Percentiles rank a stretch among this genome's conserved stretches.
phyloP scores from a whole-genome alignment of 2,797 vertebrate genomes.

The Lagorchestes hirsutus region DNA sequence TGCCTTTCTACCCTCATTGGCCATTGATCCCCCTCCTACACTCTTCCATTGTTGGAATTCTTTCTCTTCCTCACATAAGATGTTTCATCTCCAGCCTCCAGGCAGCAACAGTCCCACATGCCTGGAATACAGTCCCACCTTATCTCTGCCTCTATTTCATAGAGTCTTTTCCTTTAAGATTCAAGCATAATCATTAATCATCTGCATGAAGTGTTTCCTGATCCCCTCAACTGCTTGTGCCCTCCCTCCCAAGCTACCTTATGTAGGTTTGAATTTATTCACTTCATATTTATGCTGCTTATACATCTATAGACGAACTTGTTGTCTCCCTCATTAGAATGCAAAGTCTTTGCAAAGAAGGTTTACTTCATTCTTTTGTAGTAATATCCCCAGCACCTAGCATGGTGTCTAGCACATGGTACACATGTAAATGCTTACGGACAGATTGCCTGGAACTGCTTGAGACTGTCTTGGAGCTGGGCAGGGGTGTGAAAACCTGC shows the following conservation, averaged over 20 bases:
- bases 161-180: not conserved
- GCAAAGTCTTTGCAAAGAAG: not conserved
- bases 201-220: not conserved
- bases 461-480: not conserved
- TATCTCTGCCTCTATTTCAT: not conserved
- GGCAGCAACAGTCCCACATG: not conserved
- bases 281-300: not conserved
- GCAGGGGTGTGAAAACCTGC: not conserved
- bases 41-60: not conserved
- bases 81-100: not conserved
- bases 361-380: not conserved
- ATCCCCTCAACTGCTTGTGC: not conserved
- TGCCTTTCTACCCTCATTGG: not conserved
- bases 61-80: not conserved
- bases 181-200: not conserved
- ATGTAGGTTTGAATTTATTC: not conserved
- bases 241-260: not conserved
- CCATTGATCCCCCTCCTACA: not conserved
- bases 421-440: not conserved
- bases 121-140: not conserved
- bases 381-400: not conserved
- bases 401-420: not conserved
- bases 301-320: not conserved
- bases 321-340: not conserved
- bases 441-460: not conserved